Conservation (phyloP, 2,113 vertebrate species). For the Cairina moschata region DNA sequence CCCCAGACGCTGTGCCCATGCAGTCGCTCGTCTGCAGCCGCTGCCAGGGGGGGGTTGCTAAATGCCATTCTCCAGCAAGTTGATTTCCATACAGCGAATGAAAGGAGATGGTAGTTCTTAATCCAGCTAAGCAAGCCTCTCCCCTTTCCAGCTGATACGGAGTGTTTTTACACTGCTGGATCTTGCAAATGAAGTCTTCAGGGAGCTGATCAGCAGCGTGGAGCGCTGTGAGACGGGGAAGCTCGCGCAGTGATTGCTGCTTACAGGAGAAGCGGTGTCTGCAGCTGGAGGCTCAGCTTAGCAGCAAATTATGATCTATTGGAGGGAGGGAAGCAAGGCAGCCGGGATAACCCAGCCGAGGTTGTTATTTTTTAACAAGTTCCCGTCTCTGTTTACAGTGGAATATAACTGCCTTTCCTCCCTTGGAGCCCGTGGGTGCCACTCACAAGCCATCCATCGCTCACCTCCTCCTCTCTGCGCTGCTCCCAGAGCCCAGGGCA, state of each 20-base stretch:
- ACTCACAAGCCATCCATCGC: background rate
- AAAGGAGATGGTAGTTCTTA: background rate
- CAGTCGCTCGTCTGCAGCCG: background rate
- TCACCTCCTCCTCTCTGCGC: background rate
- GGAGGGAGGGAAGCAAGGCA: background rate
- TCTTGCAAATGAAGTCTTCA: slow-evolving; percentile 46
- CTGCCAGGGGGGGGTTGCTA: background rate
- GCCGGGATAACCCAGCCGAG: background rate
- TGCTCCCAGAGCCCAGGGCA: background rate
- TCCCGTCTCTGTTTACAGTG: background rate
- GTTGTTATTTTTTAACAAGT: background rate
- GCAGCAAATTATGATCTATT: slow-evolving; percentile 20
- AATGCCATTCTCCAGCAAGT: background rate
- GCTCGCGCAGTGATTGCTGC: background rate
- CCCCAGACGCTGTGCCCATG: background rate
- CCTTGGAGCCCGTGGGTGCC: background rate
- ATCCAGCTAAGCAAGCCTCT: background rate
- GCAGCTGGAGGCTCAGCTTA: background rate
- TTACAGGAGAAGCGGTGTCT: background rate
- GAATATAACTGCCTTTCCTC: background rate
- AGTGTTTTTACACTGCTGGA: slow-evolving; percentile 10
- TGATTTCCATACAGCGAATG: background rate
- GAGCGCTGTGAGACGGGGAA: background rate
- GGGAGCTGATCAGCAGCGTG: background rate
- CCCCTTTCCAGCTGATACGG: background rate